These are phyloP conservation scores for Andrena flavipes DNA, from an alignment of 2,888 invertebrate species.

Conservation along the genomic window DNA sequence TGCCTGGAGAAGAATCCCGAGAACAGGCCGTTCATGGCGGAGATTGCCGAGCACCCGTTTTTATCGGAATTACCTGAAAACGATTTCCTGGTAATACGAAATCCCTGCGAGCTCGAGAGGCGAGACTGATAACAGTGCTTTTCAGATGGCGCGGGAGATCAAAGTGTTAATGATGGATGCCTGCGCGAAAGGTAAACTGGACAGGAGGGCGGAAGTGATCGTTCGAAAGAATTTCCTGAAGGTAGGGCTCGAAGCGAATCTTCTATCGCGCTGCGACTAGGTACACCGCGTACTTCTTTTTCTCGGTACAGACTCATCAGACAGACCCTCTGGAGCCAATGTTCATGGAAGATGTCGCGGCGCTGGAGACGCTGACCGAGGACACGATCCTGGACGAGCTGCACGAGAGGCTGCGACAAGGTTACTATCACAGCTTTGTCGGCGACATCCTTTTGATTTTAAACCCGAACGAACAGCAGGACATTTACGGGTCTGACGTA, in stretches of 20 bases:
- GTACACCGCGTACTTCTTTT: background rate
- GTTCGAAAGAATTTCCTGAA: constrained; percentile 83
- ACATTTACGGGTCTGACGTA: constrained; percentile 91
- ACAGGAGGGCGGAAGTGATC: constrained; percentile 85
- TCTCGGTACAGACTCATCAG: constrained; percentile 74
- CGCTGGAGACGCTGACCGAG: constrained; percentile 91
- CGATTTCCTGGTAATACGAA: constrained; percentile 89
- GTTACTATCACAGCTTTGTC: constrained; percentile 91
- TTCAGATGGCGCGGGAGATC: constrained; percentile 90
- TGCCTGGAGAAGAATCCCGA: constrained; percentile 95
- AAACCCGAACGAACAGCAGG: constrained; percentile 91
- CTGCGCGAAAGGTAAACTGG: constrained; percentile 86
- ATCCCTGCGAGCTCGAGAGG: background rate
- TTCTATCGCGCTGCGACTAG: background rate
- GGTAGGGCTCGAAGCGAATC: constrained; percentile 66
- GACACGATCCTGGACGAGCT: constrained; percentile 89
- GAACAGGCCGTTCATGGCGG: constrained; percentile 92
- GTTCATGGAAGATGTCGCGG: constrained; percentile 93
- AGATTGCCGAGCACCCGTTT: constrained; percentile 94
- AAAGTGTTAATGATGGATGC: constrained; percentile 87
- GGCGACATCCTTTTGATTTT: constrained; percentile 92
- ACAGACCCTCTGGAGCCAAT: constrained; percentile 88
- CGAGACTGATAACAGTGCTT: constrained; percentile 1
- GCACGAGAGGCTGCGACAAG: constrained; percentile 88
- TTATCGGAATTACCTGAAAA: constrained; percentile 92